phyloP scores from a whole-genome alignment of 2,888 invertebrate genomes.

The Chrysomela aeneicollis region DNA sequence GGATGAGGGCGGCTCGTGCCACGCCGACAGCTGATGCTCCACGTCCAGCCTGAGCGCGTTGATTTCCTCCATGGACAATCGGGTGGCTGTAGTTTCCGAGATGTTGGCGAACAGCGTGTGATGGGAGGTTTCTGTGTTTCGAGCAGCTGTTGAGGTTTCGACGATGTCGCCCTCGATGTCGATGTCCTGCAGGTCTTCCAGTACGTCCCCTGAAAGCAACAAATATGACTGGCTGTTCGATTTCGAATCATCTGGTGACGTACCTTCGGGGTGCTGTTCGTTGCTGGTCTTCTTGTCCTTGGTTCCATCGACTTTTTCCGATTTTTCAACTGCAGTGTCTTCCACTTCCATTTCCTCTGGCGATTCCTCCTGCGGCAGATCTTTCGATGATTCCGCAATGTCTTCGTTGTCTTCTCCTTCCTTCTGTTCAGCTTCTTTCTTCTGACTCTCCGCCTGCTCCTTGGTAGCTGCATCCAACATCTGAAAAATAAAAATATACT shows the following conservation, averaged over 20 bases:
- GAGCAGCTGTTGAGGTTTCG: slow-evolving; percentile 70
- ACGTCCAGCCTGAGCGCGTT: slow-evolving; percentile 62
- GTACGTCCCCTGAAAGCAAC: slow-evolving; percentile 53
- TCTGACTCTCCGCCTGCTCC: slow-evolving; percentile 79
- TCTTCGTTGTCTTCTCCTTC: slow-evolving; percentile 66
- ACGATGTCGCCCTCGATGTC: slow-evolving; percentile 80
- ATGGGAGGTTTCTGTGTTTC: slow-evolving; percentile 78
- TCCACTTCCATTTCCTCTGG: slow-evolving; percentile 54
- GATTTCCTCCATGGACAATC: slow-evolving; percentile 57
- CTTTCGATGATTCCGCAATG: slow-evolving; percentile 66
- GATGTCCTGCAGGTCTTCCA: slow-evolving; percentile 61
- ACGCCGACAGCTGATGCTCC: slow-evolving; percentile 63
- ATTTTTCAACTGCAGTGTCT: slow-evolving; percentile 54
- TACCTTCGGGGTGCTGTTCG: slow-evolving; percentile 60
- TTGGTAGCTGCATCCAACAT: slow-evolving; percentile 79
- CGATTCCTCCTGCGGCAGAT: slow-evolving; percentile 53
- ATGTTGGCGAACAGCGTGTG: slow-evolving; percentile 68
- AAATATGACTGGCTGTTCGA: too few relatives aligned
- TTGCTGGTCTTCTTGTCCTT: slow-evolving; percentile 60
- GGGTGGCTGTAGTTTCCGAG: slow-evolving; percentile 42
- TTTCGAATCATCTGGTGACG: too few relatives aligned
- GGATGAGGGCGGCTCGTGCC: slow-evolving; percentile 63
- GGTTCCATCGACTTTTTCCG: slow-evolving; percentile 63
- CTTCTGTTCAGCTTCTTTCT: slow-evolving; percentile 63
- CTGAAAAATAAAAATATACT: slow-evolving; percentile 49